A percentile compares a stretch with the other conserved stretches of the same genome.
Conservation (phyloP, 2,888 invertebrate genomes). For the Acleris laterana region DNA sequence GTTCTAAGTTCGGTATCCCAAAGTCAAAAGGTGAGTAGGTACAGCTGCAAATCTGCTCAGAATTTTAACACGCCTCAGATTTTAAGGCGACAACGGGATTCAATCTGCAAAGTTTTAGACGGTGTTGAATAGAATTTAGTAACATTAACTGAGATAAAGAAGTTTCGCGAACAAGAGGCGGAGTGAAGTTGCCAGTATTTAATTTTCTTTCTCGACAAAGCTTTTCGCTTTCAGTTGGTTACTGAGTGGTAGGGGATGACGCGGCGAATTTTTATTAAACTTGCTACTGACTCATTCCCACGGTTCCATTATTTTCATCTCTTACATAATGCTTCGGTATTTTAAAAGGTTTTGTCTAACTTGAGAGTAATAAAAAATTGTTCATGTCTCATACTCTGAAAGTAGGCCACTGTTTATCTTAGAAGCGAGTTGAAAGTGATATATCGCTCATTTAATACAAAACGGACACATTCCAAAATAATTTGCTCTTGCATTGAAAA, state of each 20-base stretch:
- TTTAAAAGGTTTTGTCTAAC: background rate
- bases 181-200: constrained; percentile 1
- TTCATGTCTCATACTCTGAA: too few species aligned
- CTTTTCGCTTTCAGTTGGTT: constrained; percentile 15
- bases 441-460: too few species aligned
- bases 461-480: too few species aligned
- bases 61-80: background rate
- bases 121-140: constrained; percentile 5
- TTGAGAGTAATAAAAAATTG: too few species aligned
- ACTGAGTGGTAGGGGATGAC: background rate
- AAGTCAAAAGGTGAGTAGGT: too few species aligned
- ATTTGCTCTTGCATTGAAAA: too few species aligned
- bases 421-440: too few species aligned
- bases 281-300: background rate
- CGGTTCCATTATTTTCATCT: background rate
- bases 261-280: background rate
- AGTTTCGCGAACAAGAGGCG: constrained; percentile 8
- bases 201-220: constrained; percentile 6
- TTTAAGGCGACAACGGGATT: background rate
- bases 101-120: constrained; percentile 13
- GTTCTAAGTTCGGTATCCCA: too few species aligned
- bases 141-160: constrained; percentile 14
- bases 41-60: background rate
- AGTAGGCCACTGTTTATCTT: too few species aligned
- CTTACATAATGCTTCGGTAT: background rate